Evolutionary conservation across 2,113 vertebrate genomes (phyloP), one percentile per base, ranked within the genome.

Genomic region (Ranitomeya imitator): DNA sequence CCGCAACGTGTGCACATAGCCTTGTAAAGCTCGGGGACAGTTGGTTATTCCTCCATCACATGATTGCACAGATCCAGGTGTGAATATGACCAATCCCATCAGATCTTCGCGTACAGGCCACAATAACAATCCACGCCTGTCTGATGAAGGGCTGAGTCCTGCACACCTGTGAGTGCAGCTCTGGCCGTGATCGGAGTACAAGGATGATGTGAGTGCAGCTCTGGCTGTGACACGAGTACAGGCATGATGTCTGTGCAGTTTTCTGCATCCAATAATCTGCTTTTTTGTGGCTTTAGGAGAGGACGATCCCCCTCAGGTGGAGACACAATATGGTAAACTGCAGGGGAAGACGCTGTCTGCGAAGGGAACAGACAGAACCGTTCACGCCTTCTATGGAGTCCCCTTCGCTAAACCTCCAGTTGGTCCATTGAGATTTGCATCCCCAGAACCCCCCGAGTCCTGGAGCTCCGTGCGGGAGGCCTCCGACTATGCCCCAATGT

Each of bases 351-450:
- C 93, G 63, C 0, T 92, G 37, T 91, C 59, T 0, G 93, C 96
- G 65, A 96, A 95, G 86, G 95, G 91, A 15, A 95, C 91, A 14
- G 71, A 93, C 63, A 91, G 52, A 4, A 91, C 91, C 0, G 91
- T 94, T 21, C 92, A 96, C 78, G 91, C 94, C 88, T 97, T 93
- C 86, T 86, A 96, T 89, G 94, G 94, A 6, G 86, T 97, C 54
- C 96, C 96, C 21, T 97, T 96, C 92, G 96, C 96, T 0, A 94
- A 95, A 87, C 95, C 96, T 15, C 96, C 97, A 0, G 10, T 96
- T 9, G 96, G 96, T 37, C 76, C 94, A 1, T 91, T 96, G 55
- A 94, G 96, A 90, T 93, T 97, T 90, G 86, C 95, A 78, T 91
- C 90, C 57, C 96, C 96, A 4, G 91, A 95, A 86, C 91, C 94